These are phyloP conservation scores for Orchesella flavescens DNA, from an alignment of 2,888 invertebrate species.

Conservation along the genomic window DNA sequence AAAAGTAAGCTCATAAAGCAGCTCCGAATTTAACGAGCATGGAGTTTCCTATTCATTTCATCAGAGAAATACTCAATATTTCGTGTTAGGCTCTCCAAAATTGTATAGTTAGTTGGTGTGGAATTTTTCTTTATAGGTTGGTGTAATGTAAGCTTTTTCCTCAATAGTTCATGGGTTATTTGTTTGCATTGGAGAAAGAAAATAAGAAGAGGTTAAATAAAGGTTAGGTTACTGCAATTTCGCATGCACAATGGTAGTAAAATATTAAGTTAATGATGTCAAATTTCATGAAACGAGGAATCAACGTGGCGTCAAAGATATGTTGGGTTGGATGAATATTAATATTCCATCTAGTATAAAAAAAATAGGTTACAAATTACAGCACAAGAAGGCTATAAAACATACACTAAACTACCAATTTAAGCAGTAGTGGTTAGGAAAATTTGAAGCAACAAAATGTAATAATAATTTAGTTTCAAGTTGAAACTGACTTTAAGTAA, in stretches of 20 bases:
- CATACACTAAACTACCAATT: too few relatives aligned
- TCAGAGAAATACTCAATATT: background rate
- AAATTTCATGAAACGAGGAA: too few relatives aligned
- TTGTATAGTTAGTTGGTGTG: background rate
- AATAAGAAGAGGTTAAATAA: background rate
- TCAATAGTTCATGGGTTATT: background rate
- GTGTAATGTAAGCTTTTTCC: too few relatives aligned
- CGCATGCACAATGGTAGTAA: background rate
- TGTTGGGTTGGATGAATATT: too few relatives aligned
- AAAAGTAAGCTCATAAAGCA: background rate
- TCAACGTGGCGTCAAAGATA: too few relatives aligned
- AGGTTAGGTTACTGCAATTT: background rate
- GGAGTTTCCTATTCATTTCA: background rate
- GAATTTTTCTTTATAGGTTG: background rate
- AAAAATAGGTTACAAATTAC: too few relatives aligned
- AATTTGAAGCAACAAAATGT: too few relatives aligned
- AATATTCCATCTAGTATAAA: too few relatives aligned
- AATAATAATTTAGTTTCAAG: too few relatives aligned
- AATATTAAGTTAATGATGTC: background rate
- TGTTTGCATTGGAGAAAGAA: background rate
- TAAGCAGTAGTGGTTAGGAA: too few relatives aligned
- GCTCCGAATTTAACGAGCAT: background rate
- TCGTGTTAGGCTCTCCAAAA: background rate
- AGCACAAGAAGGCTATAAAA: too few relatives aligned
- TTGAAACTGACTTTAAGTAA: too few relatives aligned